These are phyloP conservation scores for Acrobasis consociella DNA, from an alignment of 2,888 invertebrate species.

Conservation along the genomic window DNA sequence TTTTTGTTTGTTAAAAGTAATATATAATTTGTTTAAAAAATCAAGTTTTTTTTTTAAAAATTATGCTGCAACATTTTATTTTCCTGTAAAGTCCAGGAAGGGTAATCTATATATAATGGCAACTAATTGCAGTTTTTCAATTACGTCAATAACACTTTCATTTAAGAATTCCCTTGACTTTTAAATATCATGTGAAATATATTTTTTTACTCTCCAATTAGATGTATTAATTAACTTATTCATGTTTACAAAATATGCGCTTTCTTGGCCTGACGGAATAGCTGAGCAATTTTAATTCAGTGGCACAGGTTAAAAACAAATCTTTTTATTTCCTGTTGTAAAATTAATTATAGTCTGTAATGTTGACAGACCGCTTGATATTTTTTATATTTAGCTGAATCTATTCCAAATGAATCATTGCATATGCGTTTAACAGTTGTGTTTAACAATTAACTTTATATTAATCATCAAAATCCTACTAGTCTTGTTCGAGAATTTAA, in stretches of 20 bases:
- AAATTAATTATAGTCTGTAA: too few species aligned
- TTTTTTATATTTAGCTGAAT: too few species aligned
- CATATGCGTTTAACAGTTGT: too few species aligned
- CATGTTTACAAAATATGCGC: not conserved
- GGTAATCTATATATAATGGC: not conserved
- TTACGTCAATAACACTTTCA: not conserved
- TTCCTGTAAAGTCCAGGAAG: not conserved
- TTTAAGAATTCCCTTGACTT: not conserved
- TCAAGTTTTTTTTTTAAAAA: too few species aligned
- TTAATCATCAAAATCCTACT: not conserved
- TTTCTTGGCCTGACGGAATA: not conserved
- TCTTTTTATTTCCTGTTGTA: not conserved
- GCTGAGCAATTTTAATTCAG: not conserved
- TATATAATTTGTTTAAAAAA: too few species aligned
- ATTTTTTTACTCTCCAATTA: slow-evolving; percentile 3
- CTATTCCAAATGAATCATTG: too few species aligned
- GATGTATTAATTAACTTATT: not conserved
- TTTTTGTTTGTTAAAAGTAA: too few species aligned
- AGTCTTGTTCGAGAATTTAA: not conserved
- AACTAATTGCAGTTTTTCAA: not conserved
- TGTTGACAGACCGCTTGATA: too few species aligned
- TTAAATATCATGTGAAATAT: slow-evolving; percentile 5
- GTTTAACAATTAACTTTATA: too few species aligned
- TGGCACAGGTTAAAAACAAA: not conserved
- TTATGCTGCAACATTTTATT: too few species aligned